These are phyloP conservation scores for Lacerta viridis DNA, from an alignment of 2,797 vertebrate species.

Conservation along the genomic window DNA sequence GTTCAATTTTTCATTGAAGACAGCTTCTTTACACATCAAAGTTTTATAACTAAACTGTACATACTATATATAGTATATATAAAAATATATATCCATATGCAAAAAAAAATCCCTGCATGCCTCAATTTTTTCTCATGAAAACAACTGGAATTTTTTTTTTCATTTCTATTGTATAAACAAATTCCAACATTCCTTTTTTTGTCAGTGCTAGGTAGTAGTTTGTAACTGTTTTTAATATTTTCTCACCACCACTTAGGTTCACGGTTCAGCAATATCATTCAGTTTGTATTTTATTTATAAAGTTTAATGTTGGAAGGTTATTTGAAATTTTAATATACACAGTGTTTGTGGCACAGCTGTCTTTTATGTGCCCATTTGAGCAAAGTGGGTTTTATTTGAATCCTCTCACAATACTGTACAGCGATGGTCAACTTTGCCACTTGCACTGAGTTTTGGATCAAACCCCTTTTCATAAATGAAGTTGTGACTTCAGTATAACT, in stretches of 20 bases:
- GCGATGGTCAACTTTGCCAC: constrained; percentile 85
- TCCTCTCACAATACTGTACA: constrained; percentile 83
- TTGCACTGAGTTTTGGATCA: constrained; percentile 89
- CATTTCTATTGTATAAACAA: constrained; percentile 88
- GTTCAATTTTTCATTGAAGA: constrained; percentile 96
- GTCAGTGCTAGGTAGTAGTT: constrained; percentile 86
- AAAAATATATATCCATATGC: constrained; percentile 93
- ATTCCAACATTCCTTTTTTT: constrained; percentile 93
- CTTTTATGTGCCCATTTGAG: constrained; percentile 76
- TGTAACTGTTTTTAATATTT: constrained; percentile 83
- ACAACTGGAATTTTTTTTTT: constrained; percentile 87
- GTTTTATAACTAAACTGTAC: constrained; percentile 93
- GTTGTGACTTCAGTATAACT: constrained; percentile 83
- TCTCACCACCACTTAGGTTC: constrained; percentile 63
- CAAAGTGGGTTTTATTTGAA: constrained; percentile 86
- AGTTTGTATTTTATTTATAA: constrained; percentile 88
- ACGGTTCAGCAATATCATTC: constrained; percentile 91
- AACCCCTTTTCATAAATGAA: constrained; percentile 86
- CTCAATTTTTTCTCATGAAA: constrained; percentile 88
- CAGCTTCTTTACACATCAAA: constrained; percentile 91
- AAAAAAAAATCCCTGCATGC: constrained; percentile 91
- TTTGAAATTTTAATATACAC: constrained; percentile 85
- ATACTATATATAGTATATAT: constrained; percentile 90
- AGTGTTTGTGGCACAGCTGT: constrained; percentile 79
- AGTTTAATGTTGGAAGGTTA: constrained; percentile 87